Conservation (phyloP, 2,113 vertebrate species). For the Nesoenas mayeri region DNA sequence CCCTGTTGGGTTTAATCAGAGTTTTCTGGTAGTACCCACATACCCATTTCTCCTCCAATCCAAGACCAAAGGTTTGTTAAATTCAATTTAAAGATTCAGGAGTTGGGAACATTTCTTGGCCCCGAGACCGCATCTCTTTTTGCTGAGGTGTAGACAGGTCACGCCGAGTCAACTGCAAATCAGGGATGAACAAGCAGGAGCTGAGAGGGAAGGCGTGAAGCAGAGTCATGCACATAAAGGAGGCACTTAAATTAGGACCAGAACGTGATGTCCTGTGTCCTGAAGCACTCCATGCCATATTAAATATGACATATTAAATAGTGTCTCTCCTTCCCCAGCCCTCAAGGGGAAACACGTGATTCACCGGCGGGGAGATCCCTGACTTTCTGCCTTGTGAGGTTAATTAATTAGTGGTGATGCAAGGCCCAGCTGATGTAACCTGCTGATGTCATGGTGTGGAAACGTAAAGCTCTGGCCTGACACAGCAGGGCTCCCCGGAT, state of each 20-base stretch:
- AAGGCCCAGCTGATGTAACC: not conserved
- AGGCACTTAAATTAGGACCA: not conserved
- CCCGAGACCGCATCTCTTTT: rapidly evolving
- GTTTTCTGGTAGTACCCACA: not conserved
- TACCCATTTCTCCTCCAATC: not conserved
- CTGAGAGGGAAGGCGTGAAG: not conserved
- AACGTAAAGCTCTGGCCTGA: not conserved
- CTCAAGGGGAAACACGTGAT: not conserved
- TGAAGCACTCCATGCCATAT: not conserved
- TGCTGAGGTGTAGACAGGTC: not conserved
- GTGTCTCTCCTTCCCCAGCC: not conserved
- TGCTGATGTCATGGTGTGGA: not conserved
- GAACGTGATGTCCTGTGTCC: not conserved
- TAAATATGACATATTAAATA: too few species aligned
- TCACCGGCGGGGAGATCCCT: not conserved
- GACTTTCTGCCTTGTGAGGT: not conserved
- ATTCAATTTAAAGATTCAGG: not conserved
- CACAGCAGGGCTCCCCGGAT: not conserved
- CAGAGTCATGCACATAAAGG: not conserved
- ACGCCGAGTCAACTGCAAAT: not conserved
- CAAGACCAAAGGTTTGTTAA: not conserved
- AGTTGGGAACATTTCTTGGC: not conserved
- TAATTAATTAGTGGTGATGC: rapidly evolving
- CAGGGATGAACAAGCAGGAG: not conserved
- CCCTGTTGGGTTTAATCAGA: rapidly evolving